phyloP scores from a whole-genome alignment of 1,140 invertebrate species.

The Temnothorax nylanderi region DNA sequence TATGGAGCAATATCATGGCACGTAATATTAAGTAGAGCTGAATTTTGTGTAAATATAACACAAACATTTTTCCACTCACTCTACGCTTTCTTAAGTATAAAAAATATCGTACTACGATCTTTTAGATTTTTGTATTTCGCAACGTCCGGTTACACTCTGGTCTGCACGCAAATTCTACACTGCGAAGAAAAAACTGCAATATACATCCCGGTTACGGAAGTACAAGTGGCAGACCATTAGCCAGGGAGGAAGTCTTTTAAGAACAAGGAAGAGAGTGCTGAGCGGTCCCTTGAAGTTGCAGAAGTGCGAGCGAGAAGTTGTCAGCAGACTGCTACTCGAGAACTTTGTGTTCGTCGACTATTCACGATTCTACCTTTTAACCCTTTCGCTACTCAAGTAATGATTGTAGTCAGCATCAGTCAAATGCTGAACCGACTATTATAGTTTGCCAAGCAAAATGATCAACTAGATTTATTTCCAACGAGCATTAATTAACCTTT shows the following conservation, averaged over 20 bases:
- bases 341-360: slow-evolving; percentile 40
- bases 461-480: neutral
- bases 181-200: slow-evolving; percentile 40
- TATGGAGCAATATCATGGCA: neutral
- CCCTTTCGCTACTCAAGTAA: slow-evolving; percentile 10
- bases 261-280: slow-evolving; percentile 45
- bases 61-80: neutral
- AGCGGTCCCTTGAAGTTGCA: slow-evolving; percentile 42
- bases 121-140: slow-evolving; percentile 19
- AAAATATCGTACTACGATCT: slow-evolving; percentile 10
- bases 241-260: slow-evolving; percentile 51
- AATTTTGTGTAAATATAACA: neutral
- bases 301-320: slow-evolving; percentile 43
- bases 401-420: slow-evolving; percentile 16
- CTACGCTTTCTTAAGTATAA: neutral
- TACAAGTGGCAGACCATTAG: slow-evolving; percentile 56
- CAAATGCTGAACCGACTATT: neutral
- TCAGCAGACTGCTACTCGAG: slow-evolving; percentile 5
- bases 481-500: neutral
- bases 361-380: slow-evolving; percentile 41
- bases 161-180: slow-evolving; percentile 36
- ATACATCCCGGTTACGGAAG: slow-evolving; percentile 51
- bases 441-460: neutral
- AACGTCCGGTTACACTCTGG: neutral
- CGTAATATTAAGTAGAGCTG: neutral